Conservation (phyloP, 2,113 vertebrate species). For the Cebus imitator region DNA sequence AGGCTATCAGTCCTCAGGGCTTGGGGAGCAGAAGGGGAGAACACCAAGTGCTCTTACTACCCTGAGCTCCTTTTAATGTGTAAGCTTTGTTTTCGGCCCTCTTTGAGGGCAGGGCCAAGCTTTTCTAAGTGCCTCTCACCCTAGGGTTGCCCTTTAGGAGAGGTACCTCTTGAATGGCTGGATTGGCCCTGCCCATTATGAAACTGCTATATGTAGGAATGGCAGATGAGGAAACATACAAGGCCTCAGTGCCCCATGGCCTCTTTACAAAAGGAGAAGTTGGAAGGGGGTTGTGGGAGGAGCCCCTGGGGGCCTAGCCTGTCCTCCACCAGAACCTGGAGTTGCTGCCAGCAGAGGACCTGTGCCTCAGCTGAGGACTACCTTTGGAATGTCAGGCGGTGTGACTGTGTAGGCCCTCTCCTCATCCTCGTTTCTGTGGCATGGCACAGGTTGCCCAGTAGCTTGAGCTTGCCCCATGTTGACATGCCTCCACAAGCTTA, state of each 20-base stretch:
- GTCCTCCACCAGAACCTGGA: neutral
- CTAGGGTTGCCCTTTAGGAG: neutral
- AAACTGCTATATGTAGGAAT: neutral
- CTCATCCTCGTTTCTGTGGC: neutral
- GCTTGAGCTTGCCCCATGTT: neutral
- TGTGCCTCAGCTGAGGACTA: neutral
- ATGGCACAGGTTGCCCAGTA: neutral
- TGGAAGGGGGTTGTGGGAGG: neutral
- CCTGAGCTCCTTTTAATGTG: neutral
- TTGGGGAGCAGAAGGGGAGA: neutral
- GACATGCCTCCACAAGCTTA: neutral
- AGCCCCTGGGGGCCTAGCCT: neutral
- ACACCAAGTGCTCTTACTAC: neutral
- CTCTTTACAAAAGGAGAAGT: neutral
- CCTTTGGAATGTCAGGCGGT: neutral
- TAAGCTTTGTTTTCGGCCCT: neutral
- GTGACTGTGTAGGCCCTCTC: neutral
- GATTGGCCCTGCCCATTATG: neutral
- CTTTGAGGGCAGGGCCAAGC: neutral
- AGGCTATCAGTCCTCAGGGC: neutral
- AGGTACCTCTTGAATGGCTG: neutral
- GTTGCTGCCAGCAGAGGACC: neutral
- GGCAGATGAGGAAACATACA: neutral
- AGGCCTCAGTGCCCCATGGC: neutral
- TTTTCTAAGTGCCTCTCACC: neutral